Evolutionary conservation across 2,113 vertebrate genomes (phyloP).

Genomic region (Corythaeola cristata): DNA sequence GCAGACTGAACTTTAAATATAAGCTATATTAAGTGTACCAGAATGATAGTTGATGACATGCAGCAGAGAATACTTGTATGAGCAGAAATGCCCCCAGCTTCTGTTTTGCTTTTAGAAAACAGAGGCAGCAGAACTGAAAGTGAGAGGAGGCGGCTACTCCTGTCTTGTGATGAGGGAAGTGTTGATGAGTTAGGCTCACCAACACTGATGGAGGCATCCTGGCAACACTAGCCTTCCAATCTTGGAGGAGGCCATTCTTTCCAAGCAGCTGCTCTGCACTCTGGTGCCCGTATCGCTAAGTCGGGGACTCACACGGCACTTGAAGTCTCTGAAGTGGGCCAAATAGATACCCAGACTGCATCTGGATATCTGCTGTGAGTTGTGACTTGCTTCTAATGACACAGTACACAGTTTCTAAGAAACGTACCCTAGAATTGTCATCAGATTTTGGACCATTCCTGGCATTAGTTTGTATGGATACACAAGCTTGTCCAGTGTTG

Average conservation of each 20-base stretch:
- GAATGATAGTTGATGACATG: neutral
- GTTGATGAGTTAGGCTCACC: neutral
- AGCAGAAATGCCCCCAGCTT: neutral
- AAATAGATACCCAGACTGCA: neutral
- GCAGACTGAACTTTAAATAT: neutral
- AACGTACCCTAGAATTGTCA: neutral
- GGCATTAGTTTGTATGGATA: neutral
- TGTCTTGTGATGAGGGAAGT: neutral
- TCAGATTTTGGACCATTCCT: neutral
- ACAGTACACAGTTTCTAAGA: neutral
- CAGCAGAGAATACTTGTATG: neutral
- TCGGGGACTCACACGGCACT: neutral
- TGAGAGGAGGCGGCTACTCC: neutral
- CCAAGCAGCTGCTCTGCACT: neutral
- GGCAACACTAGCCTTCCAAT: neutral
- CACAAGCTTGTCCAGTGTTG: neutral
- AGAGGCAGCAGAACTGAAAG: neutral
- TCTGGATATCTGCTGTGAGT: neutral
- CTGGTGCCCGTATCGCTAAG: neutral
- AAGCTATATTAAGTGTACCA: neutral
- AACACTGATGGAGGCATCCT: neutral
- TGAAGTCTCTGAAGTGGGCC: neutral
- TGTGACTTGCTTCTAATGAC: neutral
- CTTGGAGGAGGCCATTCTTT: neutral
- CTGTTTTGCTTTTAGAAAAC: neutral